Evolutionary conservation across 2,113 vertebrate genomes (phyloP).

Genomic region (Semnornis frantzii): DNA sequence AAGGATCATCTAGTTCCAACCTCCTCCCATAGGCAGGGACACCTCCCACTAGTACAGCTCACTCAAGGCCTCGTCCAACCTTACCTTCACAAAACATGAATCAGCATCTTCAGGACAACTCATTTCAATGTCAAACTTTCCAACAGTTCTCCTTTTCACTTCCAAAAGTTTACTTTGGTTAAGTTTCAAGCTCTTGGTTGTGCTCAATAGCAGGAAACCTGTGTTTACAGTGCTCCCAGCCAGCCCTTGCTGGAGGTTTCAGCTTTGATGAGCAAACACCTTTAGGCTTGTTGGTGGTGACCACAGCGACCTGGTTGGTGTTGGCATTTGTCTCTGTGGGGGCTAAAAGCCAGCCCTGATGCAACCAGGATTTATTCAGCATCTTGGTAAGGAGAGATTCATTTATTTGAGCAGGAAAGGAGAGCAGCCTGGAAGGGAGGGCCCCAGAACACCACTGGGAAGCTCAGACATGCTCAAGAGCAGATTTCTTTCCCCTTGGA

Average conservation of each 20-base stretch:
- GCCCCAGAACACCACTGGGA: background rate
- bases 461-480: background rate
- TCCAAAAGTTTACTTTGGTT: constrained; percentile 14
- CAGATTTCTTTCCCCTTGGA: background rate
- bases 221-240: background rate
- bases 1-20: no score
- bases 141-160: background rate
- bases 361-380: background rate
- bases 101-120: background rate
- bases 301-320: background rate
- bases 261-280: constrained; percentile 37
- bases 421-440: background rate
- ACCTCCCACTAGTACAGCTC: no score
- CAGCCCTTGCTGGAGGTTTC: background rate
- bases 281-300: background rate
- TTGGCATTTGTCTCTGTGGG: background rate
- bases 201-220: background rate
- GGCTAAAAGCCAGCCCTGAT: background rate
- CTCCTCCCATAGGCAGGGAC: no score
- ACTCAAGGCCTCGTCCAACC: no score
- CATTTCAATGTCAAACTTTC: background rate
- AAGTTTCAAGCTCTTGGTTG: background rate
- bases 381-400: background rate
- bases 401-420: background rate
- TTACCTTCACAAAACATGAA: background rate